Evolutionary conservation across 2,797 vertebrate genomes (phyloP).

Genomic region (Tapirus indicus): DNA sequence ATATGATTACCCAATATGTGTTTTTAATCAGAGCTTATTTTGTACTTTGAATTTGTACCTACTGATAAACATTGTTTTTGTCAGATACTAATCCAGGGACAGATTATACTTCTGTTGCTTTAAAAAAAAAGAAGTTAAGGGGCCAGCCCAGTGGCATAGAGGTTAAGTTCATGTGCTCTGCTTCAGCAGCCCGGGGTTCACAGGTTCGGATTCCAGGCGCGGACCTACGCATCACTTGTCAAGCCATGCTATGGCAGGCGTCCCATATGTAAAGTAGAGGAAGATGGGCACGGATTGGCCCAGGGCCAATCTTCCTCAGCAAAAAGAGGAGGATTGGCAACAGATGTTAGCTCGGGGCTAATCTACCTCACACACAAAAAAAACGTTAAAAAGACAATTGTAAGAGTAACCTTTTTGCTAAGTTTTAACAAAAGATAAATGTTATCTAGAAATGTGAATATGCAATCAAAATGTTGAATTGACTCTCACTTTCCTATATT

Average conservation of each 20-base stretch:
- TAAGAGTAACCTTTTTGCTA: not conserved
- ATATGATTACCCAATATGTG: not conserved
- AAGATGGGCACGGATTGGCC: no score
- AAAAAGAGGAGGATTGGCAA: no score
- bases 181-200: no score
- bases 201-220: no score
- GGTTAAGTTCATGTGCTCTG: no score
- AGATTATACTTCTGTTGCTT: not conserved
- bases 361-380: no score
- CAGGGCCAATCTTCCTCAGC: no score
- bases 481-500: not conserved
- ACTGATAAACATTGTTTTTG: slow-evolving; percentile 12
- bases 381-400: not conserved
- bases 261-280: no score
- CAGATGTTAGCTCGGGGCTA: no score
- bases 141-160: no score
- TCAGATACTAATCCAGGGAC: not conserved
- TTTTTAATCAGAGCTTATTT: slow-evolving; percentile 30
- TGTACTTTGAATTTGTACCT: slow-evolving; percentile 24
- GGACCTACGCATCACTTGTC: no score
- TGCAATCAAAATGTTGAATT: not conserved
- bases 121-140: not conserved
- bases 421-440: not conserved
- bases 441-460: slow-evolving; percentile 30
- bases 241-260: no score